phyloP scores from a whole-genome alignment of 2,113 vertebrate species.

The Neodontobutis hainanensis region DNA sequence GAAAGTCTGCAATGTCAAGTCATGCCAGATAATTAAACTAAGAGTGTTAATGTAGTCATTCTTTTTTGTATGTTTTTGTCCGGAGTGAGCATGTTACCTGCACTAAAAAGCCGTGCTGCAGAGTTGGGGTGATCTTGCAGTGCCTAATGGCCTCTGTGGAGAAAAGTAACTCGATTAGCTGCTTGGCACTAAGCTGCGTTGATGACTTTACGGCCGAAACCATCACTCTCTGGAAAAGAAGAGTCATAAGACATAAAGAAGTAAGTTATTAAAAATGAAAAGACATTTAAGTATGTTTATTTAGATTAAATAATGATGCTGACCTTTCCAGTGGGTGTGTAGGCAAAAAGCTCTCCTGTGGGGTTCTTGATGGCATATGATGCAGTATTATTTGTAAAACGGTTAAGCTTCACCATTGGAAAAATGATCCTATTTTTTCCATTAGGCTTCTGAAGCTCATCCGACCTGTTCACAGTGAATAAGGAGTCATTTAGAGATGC shows the following conservation, averaged over 20 bases:
- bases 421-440: constrained; percentile 81
- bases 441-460: constrained; percentile 69
- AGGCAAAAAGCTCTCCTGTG: constrained; percentile 86
- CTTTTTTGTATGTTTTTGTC: too few relatives aligned
- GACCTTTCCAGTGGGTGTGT: constrained; percentile 87
- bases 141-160: constrained; percentile 84
- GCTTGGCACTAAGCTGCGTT: constrained; percentile 77
- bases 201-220: constrained; percentile 75
- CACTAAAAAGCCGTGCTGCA: constrained; percentile 93
- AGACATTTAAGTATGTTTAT: too few relatives aligned
- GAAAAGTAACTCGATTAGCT: constrained; percentile 79
- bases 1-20: neutral
- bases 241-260: constrained; percentile 1
- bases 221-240: constrained; percentile 67
- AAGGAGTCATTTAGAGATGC: neutral
- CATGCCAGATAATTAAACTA: neutral
- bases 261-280: neutral
- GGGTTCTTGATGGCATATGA: constrained; percentile 89
- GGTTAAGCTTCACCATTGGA: constrained; percentile 81
- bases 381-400: constrained; percentile 84
- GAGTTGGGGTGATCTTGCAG: constrained; percentile 88
- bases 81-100: constrained; percentile 80
- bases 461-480: constrained; percentile 69
- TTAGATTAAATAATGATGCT: neutral
- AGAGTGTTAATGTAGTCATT: too few relatives aligned